Conservation (phyloP, 2,113 vertebrate genomes). For the Microtus montanus region DNA sequence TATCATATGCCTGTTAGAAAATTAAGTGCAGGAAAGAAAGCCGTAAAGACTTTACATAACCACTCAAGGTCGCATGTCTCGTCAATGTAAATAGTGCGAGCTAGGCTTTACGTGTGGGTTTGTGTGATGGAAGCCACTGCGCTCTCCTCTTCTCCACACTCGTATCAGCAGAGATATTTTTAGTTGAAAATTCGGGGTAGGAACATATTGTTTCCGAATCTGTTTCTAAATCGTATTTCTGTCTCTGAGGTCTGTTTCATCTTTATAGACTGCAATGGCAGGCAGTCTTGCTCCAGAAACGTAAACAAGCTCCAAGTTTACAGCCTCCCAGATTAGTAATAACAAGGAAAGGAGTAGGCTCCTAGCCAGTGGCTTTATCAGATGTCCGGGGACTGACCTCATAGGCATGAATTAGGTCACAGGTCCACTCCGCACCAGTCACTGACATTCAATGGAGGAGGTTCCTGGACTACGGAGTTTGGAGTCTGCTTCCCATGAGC, state of each 20-base stretch:
- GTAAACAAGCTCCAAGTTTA: not conserved
- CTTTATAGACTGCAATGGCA: not conserved
- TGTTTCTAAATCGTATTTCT: not conserved
- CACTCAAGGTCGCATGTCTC: not conserved
- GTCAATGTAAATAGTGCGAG: not conserved
- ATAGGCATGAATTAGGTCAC: not conserved
- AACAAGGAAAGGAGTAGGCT: not conserved
- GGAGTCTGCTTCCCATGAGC: not conserved
- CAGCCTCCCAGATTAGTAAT: not conserved
- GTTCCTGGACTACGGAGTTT: not conserved
- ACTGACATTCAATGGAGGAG: not conserved
- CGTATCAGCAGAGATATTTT: not conserved
- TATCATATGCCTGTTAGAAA: slow-evolving; percentile 21
- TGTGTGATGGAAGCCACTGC: not conserved
- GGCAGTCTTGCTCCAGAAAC: not conserved
- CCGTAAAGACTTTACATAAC: not conserved
- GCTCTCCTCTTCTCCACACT: not conserved
- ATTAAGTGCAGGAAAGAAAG: slow-evolving; percentile 19
- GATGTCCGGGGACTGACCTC: not conserved
- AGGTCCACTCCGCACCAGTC: not conserved
- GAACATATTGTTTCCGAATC: slow-evolving; percentile 5
- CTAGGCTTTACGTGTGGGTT: not conserved
- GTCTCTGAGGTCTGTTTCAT: slow-evolving; percentile 1
- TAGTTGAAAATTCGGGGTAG: slow-evolving; percentile 6
- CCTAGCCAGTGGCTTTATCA: not conserved